Evolutionary conservation across 2,113 vertebrate genomes (phyloP), one percentile per base, ranked within the genome.

Genomic region (Sander lucioperca): DNA sequence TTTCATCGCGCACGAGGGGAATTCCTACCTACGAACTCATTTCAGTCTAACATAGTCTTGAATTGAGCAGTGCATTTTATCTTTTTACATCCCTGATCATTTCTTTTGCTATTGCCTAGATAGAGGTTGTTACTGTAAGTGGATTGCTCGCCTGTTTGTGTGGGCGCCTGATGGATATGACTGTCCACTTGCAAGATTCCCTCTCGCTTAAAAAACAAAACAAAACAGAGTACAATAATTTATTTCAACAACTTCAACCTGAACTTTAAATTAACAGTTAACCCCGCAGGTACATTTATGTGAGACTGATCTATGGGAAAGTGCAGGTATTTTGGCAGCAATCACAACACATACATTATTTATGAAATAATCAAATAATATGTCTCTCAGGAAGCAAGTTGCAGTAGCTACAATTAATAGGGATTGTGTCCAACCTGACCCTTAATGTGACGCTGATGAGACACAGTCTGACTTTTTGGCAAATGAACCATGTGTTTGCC

Each of bases 291-390:
- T 82, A 54, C 59, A 74, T 86, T 50, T 71, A 76, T 72, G 30
- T 79, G 84, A 67, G 75, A 64, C 30, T 12, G 56, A 71, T 47
- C 33, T 23, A 43, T 58, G 66, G 79, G 39, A 81, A 58, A 63
- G 79, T 25, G 67, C 68, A 71, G 33, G 54, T 47, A 59, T 86
- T 88, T 88, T 86, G 80, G 36, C 75, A 82, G 71, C 86, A 89
- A 88, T 88, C 80, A 84, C 71, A 88, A 75, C 5, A 79, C 62
- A 91, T 92, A 69, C 64, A 93, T 90, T 78, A 91, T 92, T 79
- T 81, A 94, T 91, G 72, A 84, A 91, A 87, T 84, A 72, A 86
- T 92, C 77, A 90, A 90, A 67, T 16, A 66, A 67, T 39, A 43
- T 64, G 69, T 69, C 70, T 87, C 67, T 66, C 73, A 80, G 77